Evolutionary conservation across 2,113 vertebrate genomes (phyloP).

Genomic region (Cricetomys ansorgei): DNA sequence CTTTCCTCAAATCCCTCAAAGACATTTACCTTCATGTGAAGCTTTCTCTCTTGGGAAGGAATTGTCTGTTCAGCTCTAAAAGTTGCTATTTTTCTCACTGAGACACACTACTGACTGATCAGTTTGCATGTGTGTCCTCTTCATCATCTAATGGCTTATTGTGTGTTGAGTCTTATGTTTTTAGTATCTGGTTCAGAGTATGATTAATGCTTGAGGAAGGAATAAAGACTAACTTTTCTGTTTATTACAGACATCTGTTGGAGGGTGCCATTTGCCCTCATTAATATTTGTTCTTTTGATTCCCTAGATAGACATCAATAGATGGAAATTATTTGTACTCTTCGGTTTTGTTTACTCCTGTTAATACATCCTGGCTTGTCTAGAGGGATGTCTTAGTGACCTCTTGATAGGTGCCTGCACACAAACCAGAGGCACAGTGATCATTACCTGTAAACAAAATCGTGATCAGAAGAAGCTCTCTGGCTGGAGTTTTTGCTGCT

Average conservation of each 20-base stretch:
- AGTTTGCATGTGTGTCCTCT: not conserved
- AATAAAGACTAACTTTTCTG: not conserved
- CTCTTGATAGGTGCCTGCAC: not conserved
- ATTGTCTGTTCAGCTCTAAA: not conserved
- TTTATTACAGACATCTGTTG: not conserved
- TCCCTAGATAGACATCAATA: not conserved
- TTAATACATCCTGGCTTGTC: not conserved
- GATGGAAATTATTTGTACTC: not conserved
- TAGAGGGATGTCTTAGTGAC: not conserved
- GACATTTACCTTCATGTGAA: not conserved
- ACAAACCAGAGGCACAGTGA: not conserved
- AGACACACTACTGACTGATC: not conserved
- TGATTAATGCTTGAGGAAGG: not conserved
- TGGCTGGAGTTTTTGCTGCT: conserved; percentile 69
- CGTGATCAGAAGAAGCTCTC: conserved; percentile 86
- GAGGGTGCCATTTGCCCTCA: not conserved
- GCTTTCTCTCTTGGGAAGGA: not conserved
- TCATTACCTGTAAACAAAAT: conserved; percentile 89
- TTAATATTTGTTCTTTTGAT: conserved; percentile 19
- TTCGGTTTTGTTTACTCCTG: not conserved
- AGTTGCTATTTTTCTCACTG: not conserved
- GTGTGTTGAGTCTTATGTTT: not conserved
- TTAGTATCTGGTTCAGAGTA: not conserved
- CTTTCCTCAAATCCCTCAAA: not conserved
- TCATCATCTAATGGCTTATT: not conserved